Evolutionary conservation across 2,888 invertebrate species (phyloP).

Genomic region (Chrysomela aeneicollis): DNA sequence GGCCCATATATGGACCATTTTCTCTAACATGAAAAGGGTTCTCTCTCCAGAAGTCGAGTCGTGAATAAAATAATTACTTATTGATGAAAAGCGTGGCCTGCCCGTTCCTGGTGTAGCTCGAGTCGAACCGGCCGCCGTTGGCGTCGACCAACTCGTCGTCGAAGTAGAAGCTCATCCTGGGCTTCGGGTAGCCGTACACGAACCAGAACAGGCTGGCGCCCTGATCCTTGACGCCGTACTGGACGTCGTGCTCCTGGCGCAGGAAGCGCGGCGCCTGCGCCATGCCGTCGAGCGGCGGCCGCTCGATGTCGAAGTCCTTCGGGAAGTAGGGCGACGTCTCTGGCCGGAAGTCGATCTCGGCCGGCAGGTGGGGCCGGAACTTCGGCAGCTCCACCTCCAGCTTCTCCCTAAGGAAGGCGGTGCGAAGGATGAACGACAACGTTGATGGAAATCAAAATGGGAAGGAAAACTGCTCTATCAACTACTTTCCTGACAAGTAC

Average conservation of each 20-base stretch:
- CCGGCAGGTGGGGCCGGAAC: conserved; percentile 80
- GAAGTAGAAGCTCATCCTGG: conserved; percentile 89
- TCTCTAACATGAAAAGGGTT: too few species aligned
- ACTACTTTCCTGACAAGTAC: too few species aligned
- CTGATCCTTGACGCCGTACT: conserved; percentile 93
- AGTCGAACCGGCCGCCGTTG: conserved; percentile 81
- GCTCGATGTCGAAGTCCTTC: conserved; percentile 89
- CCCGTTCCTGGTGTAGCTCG: conserved; percentile 88
- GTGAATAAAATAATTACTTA: conserved; percentile 65
- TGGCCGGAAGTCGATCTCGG: conserved; percentile 83
- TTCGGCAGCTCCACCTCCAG: conserved; percentile 82
- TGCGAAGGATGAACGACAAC: too few species aligned
- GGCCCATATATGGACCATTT: too few species aligned
- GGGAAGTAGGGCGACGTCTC: conserved; percentile 89
- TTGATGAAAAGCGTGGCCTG: conserved; percentile 90
- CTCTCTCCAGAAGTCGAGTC: too few species aligned
- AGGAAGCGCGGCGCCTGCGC: conserved; percentile 88
- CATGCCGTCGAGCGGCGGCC: conserved; percentile 85
- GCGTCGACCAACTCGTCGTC: conserved; percentile 83
- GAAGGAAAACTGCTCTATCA: too few species aligned
- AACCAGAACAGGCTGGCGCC: conserved; percentile 92
- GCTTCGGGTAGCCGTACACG: conserved; percentile 96
- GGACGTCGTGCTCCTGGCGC: conserved; percentile 83
- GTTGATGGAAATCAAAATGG: too few species aligned
- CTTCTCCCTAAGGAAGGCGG: conserved; percentile 69